A percentile compares a stretch with the other conserved stretches of the same genome.
Conservation (phyloP, 2,797 vertebrate genomes). For the Alectoris magna region DNA sequence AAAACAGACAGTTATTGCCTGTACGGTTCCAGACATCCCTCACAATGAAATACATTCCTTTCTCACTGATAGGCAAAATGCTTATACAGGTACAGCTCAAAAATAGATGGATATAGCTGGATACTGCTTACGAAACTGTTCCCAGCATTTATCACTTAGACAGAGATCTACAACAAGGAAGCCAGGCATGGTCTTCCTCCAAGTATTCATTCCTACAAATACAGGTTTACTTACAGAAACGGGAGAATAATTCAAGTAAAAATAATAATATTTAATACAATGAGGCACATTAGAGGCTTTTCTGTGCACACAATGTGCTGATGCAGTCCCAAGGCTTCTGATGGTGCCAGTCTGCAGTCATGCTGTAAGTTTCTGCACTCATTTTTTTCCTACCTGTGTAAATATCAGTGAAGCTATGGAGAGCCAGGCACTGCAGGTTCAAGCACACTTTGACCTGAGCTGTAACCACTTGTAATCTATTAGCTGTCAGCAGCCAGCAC, state of each 20-base stretch:
- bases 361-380: not conserved
- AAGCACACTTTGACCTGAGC: conserved; percentile 94
- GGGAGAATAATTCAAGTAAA: not conserved
- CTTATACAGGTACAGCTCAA: accelerated
- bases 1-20: conserved; percentile 32
- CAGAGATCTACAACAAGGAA: not conserved
- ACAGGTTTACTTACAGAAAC: not conserved
- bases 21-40: not conserved
- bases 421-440: conserved; percentile 91
- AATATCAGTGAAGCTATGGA: conserved; percentile 96
- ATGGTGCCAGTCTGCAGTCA: not conserved
- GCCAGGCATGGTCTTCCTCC: not conserved
- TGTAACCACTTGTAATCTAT: conserved; percentile 87
- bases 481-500: conserved; percentile 95
- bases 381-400: conserved; percentile 86
- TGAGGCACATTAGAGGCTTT: not conserved
- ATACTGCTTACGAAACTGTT: not conserved
- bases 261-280: not conserved
- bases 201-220: not conserved
- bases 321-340: not conserved
- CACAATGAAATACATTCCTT: not conserved
- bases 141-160: not conserved
- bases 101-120: not conserved
- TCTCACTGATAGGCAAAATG: not conserved
- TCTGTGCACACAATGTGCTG: not conserved